Conservation (phyloP, 2,797 vertebrate genomes). For the Borostomias antarcticus region DNA sequence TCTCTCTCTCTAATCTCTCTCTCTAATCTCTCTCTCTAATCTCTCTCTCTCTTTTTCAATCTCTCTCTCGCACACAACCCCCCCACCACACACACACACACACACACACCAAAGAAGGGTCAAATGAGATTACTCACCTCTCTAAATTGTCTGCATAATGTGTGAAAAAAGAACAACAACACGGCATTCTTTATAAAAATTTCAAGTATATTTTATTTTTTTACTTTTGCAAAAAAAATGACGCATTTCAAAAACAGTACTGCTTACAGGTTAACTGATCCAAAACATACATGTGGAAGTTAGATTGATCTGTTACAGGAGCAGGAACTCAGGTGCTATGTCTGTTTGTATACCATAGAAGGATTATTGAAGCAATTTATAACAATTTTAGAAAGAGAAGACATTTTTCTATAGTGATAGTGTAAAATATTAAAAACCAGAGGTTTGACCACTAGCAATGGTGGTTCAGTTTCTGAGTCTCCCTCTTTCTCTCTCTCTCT, state of each 20-base stretch:
- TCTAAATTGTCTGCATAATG: too few species aligned
- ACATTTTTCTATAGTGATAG: constrained; percentile 51
- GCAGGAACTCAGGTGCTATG: constrained; percentile 68
- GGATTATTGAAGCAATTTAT: constrained; percentile 66
- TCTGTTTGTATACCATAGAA: constrained; percentile 58
- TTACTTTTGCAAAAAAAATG: constrained; percentile 66
- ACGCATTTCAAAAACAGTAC: constrained; percentile 70
- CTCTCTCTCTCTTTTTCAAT: not conserved
- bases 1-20: too few species aligned
- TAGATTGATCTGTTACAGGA: constrained; percentile 57
- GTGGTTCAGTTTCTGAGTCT: constrained; percentile 72
- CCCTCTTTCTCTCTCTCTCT: constrained; percentile 30
- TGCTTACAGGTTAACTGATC: constrained; percentile 72
- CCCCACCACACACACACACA: not conserved
- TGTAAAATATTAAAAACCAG: constrained; percentile 50
- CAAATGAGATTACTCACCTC: not conserved
- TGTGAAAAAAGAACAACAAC: too few species aligned
- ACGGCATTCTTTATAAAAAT: constrained; percentile 69
- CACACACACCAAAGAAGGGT: not conserved
- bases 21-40: not conserved
- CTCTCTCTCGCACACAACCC: too few species aligned
- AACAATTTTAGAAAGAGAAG: constrained; percentile 37
- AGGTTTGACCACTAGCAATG: constrained; percentile 61
- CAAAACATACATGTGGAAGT: constrained; percentile 56
- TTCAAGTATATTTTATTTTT: constrained; percentile 77